Percentiles rank a stretch among this genome's conserved stretches.
These are phyloP conservation scores for Lophotis ruficrista DNA, from an alignment of 2,113 vertebrate genomes.

Conservation along the genomic window DNA sequence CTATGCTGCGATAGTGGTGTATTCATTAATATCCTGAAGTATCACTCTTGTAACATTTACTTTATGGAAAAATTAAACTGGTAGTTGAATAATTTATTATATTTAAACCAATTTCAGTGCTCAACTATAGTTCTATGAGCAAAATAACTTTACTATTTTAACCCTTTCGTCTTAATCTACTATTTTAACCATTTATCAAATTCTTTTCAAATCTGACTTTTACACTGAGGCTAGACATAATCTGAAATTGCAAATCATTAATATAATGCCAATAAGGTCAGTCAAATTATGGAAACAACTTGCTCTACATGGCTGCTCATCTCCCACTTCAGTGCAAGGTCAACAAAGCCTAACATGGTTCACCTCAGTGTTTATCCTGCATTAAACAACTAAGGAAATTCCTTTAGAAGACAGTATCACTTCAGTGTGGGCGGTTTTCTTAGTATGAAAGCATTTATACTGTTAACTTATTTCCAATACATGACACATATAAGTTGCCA, in stretches of 20 bases:
- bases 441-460: neutral
- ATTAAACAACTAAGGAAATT: neutral
- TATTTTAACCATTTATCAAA: neutral
- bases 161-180: neutral
- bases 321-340: neutral
- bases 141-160: neutral
- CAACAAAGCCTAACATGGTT: neutral
- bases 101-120: neutral
- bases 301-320: neutral
- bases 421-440: neutral
- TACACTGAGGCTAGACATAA: neutral
- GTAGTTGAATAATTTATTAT: neutral
- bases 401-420: neutral
- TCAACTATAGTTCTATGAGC: neutral
- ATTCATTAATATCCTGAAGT: neutral
- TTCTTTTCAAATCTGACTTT: neutral
- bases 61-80: neutral
- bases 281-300: neutral
- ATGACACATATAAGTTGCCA: accelerated
- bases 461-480: neutral
- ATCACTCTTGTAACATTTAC: neutral
- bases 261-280: neutral
- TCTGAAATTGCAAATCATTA: neutral
- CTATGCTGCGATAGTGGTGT: neutral
- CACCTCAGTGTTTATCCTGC: neutral